Base-by-base conservation (phyloP, 2,888 invertebrate genomes). In the Pocota personata region DNA sequence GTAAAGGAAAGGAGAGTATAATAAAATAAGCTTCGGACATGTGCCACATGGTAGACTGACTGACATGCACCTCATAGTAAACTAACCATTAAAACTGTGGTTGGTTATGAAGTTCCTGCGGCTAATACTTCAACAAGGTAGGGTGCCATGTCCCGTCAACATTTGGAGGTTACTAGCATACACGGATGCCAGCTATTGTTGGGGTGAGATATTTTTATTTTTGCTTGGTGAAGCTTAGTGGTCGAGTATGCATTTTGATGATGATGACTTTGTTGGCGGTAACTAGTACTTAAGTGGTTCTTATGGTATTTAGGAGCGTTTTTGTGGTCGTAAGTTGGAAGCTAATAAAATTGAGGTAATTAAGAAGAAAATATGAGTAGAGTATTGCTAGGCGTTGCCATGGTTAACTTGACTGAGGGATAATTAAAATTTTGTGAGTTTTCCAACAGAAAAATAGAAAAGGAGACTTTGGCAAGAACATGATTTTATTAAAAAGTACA, bases 181-280 rank as follows among this genome's bases (percentile, higher is more conserved):
- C 72, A 50, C 30, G 37, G 50, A 60, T 48, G 58, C 30, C 14
- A 58, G 48, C 40, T 14, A 58, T 43, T 40, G 60, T 57, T 58
- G 48, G 30, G 19, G 16, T 27, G n/a, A 16, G 8, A 19, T 30
- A n/a, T n/a, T 75, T 75, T 24, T 66, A 24, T 16, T 10, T 43
- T 52, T 32, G 14, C n/a, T 50, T 32, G 35, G 21, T 46, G 35
- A 57, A 46, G 76, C 48, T 76, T 46, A 57, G 16, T 35, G 57
- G 57, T 76, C 27, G 46, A 66, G 32, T 52, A 76, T 76, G 57
- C 64, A 76, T 37, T 76, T 76, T 46, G 57, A 76, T 75, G 46
- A 21, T 57, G 48, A 43, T 24, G 46, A 58, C 27, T 46, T 46
- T 57, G 76, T 35, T 35, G 57, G 50, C 19, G 62, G 73, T 50